Evolutionary conservation across 2,797 vertebrate species (phyloP).

Genomic region (Silurus lanzhouensis): DNA sequence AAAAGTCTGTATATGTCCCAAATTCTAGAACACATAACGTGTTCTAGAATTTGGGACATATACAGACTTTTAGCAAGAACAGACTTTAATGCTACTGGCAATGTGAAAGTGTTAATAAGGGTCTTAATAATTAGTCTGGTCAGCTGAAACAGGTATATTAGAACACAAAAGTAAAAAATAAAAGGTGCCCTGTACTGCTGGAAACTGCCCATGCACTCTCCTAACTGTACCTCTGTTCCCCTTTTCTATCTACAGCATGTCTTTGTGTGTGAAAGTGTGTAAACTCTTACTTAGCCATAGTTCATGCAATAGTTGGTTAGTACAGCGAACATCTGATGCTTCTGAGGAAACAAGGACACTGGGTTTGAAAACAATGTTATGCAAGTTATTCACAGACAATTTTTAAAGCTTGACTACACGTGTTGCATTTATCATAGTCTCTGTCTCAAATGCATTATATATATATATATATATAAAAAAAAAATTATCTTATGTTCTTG

Average conservation of each 20-base stretch:
- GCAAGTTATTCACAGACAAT: conserved; percentile 6
- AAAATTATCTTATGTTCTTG: conserved; percentile 14
- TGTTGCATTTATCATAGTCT: conserved; percentile 58
- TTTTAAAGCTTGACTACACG: background rate
- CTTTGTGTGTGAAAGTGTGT: background rate
- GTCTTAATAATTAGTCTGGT: background rate
- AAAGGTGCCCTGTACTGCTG: background rate
- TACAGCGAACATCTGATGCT: conserved; percentile 6
- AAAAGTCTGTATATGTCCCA: too few relatives aligned
- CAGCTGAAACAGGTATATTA: background rate
- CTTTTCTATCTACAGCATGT: background rate
- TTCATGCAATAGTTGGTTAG: conserved; percentile 20
- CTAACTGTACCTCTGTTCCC: background rate
- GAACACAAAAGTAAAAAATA: background rate
- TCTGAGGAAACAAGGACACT: conserved; percentile 27
- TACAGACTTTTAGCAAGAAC: background rate
- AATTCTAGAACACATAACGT: too few relatives aligned
- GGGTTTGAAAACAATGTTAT: conserved; percentile 39
- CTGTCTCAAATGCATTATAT: conserved; percentile 42
- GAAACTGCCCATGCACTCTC: background rate
- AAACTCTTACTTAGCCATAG: background rate
- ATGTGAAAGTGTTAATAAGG: background rate
- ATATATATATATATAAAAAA: conserved; percentile 25
- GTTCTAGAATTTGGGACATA: background rate
- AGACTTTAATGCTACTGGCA: background rate